A percentile compares a stretch with the other conserved stretches of the same genome.
Evolutionary conservation across 2,888 invertebrate genomes (phyloP).

Genomic region (Tortrix viridana): DNA sequence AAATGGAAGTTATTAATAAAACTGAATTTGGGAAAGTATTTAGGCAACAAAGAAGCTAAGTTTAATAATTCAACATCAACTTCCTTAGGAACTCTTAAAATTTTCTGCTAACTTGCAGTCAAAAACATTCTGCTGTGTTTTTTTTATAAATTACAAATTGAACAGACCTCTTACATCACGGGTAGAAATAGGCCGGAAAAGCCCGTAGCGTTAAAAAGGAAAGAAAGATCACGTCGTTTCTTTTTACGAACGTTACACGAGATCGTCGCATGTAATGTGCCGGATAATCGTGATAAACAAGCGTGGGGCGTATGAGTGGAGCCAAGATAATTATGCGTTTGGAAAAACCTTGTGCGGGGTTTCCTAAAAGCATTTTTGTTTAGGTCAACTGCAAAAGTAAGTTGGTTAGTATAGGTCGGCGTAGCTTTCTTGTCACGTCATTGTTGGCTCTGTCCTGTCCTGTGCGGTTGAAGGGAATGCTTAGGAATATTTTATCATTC

Average conservation of each 20-base stretch:
- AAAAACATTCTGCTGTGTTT: background rate
- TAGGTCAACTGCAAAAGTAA: background rate
- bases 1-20: too few relatives aligned
- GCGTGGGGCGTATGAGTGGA: slow-evolving; percentile 40
- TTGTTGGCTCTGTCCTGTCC: slow-evolving; percentile 25
- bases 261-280: slow-evolving; percentile 47
- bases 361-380: slow-evolving; percentile 7
- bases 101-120: too few relatives aligned
- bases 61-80: too few relatives aligned
- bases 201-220: slow-evolving; percentile 37
- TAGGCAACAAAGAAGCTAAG: too few relatives aligned
- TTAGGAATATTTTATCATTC: slow-evolving; percentile 29
- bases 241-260: slow-evolving; percentile 45
- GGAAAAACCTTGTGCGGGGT: background rate
- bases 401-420: slow-evolving; percentile 5
- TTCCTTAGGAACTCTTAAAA: too few relatives aligned
- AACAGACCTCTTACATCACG: slow-evolving; percentile 21
- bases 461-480: slow-evolving; percentile 25
- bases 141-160: slow-evolving; percentile 8
- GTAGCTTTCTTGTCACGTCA: slow-evolving; percentile 35
- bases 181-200: slow-evolving; percentile 29
- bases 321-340: slow-evolving; percentile 20
- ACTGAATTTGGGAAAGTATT: too few relatives aligned
- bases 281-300: slow-evolving; percentile 55
- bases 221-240: slow-evolving; percentile 42